A percentile compares a stretch with the other conserved stretches of the same genome.
Conservation (phyloP, 2,797 vertebrate genomes). For the Neoniphon sammara region DNA sequence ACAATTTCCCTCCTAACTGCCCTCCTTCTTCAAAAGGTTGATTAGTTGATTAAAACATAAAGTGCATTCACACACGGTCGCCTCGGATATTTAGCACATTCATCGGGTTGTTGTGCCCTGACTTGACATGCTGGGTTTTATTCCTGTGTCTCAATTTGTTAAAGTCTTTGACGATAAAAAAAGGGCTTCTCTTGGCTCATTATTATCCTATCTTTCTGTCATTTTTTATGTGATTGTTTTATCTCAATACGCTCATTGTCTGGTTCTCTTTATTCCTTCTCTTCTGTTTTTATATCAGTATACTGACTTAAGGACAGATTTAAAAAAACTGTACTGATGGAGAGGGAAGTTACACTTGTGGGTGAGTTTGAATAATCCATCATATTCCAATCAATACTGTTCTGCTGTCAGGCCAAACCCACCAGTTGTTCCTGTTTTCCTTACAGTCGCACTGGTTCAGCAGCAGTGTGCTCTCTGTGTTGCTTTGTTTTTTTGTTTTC, state of each 20-base stretch:
- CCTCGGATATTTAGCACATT: not conserved
- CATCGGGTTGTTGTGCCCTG: not conserved
- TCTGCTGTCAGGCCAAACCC: slow-evolving; percentile 29
- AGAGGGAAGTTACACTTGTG: slow-evolving; percentile 47
- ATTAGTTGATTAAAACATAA: not conserved
- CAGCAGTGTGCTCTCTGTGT: too few relatives aligned
- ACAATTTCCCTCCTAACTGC: not conserved
- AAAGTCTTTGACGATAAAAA: too few relatives aligned
- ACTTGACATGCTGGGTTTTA: not conserved
- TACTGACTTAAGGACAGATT: too few relatives aligned
- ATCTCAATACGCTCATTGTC: too few relatives aligned
- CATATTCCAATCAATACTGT: slow-evolving; percentile 47
- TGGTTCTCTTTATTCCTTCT: too few relatives aligned
- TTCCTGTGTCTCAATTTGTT: not conserved
- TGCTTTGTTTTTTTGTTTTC: too few relatives aligned
- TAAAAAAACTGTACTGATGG: slow-evolving; percentile 36
- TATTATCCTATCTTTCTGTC: too few relatives aligned
- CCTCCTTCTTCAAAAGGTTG: not conserved
- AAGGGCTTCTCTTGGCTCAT: too few relatives aligned
- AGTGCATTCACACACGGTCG: not conserved
- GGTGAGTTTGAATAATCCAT: slow-evolving; percentile 67
- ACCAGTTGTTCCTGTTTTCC: not conserved
- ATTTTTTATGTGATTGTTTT: too few relatives aligned
- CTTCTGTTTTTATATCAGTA: too few relatives aligned
- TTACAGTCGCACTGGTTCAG: not conserved